These are phyloP conservation scores for Adineta ricciae DNA, from an alignment of 2,888 invertebrate genomes.

Conservation along the genomic window DNA sequence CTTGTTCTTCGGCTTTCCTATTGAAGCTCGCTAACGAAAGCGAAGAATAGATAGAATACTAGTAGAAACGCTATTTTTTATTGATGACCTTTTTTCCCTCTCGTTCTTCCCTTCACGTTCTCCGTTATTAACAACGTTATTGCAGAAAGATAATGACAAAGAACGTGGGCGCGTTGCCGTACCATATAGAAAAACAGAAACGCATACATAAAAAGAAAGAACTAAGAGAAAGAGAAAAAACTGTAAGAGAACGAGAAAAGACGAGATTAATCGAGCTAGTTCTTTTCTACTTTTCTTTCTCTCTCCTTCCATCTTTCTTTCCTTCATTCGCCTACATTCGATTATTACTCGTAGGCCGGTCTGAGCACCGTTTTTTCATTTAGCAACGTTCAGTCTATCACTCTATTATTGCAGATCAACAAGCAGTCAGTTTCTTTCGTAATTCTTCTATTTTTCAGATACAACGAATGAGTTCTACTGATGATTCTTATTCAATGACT, in stretches of 20 bases:
- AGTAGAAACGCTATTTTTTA: background rate
- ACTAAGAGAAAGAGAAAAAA: background rate
- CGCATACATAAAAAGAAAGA: background rate
- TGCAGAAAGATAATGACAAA: constrained; percentile 3
- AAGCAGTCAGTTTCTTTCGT: background rate
- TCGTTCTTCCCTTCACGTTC: background rate
- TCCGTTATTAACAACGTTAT: constrained; percentile 20
- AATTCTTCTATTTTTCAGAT: no score
- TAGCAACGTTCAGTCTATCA: background rate
- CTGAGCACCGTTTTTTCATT: background rate
- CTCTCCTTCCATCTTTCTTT: background rate
- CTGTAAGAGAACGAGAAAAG: background rate
- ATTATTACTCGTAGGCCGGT: background rate
- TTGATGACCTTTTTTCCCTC: constrained; percentile 11
- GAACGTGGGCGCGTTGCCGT: background rate
- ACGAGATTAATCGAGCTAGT: constrained; percentile 1
- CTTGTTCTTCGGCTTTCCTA: background rate
- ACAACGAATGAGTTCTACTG: background rate
- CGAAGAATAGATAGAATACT: background rate
- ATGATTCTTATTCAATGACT: background rate
- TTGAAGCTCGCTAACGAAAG: background rate
- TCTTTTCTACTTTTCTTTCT: background rate
- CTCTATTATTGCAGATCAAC: background rate
- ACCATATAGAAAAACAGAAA: background rate
- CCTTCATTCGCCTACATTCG: background rate